Percentiles rank a stretch among this genome's conserved stretches.
phyloP scores from a whole-genome alignment of 2,888 invertebrate genomes.

The Apodemia hepburni region DNA sequence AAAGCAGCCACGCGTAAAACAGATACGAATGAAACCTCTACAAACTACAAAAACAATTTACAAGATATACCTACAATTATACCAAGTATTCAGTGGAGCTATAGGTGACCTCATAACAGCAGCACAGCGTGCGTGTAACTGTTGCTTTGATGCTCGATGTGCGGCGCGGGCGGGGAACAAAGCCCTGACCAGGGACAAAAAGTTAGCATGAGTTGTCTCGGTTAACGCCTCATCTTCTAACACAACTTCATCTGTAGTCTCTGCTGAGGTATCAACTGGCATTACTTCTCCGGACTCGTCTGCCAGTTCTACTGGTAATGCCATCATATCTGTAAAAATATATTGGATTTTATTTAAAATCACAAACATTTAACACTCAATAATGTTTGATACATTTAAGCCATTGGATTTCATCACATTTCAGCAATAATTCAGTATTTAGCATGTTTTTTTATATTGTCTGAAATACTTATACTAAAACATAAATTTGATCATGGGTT shows the following conservation, averaged over 20 bases:
- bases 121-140: conserved; percentile 86
- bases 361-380: too few species aligned
- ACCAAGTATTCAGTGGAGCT: conserved; percentile 91
- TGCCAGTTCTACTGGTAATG: conserved; percentile 86
- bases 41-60: neutral
- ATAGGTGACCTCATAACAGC: conserved; percentile 90
- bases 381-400: too few species aligned
- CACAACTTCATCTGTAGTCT: conserved; percentile 37
- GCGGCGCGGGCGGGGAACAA: conserved; percentile 92
- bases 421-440: too few species aligned
- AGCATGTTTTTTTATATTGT: too few species aligned
- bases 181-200: conserved; percentile 93
- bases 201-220: conserved; percentile 91
- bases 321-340: conserved; percentile 83
- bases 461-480: too few species aligned
- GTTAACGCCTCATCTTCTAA: conserved; percentile 77
- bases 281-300: conserved; percentile 74
- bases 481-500: too few species aligned
- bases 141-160: conserved; percentile 88
- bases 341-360: too few species aligned
- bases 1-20: too few species aligned
- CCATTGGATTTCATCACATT: too few species aligned
- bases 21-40: too few species aligned
- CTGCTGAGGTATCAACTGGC: conserved; percentile 48
- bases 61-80: conserved; percentile 68